These are phyloP conservation scores for Eptatretus burgeri DNA, from an alignment of 2,113 vertebrate species.

Conservation along the genomic window DNA sequence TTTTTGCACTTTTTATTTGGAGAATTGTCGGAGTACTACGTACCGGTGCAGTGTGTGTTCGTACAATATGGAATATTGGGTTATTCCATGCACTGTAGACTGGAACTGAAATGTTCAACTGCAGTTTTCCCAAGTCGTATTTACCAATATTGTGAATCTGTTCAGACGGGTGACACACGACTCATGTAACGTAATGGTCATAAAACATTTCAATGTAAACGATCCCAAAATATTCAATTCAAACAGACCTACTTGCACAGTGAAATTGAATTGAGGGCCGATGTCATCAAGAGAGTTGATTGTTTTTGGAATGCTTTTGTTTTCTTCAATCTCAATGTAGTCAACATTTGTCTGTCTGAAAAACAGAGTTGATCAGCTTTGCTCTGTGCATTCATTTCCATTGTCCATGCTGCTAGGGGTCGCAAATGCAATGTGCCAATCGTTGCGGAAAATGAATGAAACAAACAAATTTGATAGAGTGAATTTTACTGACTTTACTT, in stretches of 20 bases:
- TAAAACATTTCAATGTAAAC: not conserved
- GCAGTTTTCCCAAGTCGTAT: not conserved
- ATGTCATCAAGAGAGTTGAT: not conserved
- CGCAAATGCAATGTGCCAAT: not conserved
- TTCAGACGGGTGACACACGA: not conserved
- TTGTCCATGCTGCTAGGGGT: not conserved
- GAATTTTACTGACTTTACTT: not conserved
- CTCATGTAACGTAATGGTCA: not conserved
- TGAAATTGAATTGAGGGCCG: not conserved
- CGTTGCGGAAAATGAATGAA: not conserved
- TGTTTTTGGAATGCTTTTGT: not conserved
- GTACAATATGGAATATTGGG: not conserved
- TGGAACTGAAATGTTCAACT: conserved; percentile 3
- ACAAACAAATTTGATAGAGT: not conserved
- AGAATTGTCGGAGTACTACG: not conserved
- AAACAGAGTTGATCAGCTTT: not conserved
- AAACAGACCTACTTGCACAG: not conserved
- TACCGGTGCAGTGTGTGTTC: not conserved
- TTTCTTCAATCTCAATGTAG: not conserved
- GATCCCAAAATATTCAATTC: not conserved
- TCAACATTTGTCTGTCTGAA: conserved; percentile 3
- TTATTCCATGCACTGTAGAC: not conserved
- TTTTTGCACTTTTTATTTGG: no score
- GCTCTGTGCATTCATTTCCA: not conserved
- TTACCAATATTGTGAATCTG: conserved; percentile 1